Percentiles rank a stretch among this genome's conserved stretches.
Conservation (phyloP, 2,888 invertebrate genomes). For the Scelioninae gen. 1 region DNA sequence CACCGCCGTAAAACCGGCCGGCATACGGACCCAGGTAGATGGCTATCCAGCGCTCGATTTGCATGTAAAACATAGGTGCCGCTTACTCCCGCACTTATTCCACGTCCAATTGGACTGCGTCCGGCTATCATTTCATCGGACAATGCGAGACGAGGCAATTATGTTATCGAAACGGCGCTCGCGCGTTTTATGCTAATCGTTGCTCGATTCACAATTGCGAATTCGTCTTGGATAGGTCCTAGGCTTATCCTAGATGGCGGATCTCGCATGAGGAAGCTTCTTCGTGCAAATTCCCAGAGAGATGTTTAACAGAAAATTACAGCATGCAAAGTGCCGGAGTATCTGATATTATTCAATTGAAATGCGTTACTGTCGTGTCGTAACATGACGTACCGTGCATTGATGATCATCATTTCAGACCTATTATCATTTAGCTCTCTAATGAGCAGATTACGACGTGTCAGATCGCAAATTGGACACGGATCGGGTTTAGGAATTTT, state of each 20-base stretch:
- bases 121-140: slow-evolving; percentile 38
- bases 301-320: slow-evolving; percentile 60
- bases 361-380: slow-evolving; percentile 58
- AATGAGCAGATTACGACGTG: slow-evolving; percentile 65
- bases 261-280: background rate
- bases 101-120: slow-evolving; percentile 48
- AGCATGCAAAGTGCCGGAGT: slow-evolving; percentile 36
- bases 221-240: slow-evolving; percentile 33
- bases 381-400: slow-evolving; percentile 49
- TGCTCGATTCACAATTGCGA: slow-evolving; percentile 11
- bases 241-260: slow-evolving; percentile 2
- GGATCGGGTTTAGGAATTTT: slow-evolving; percentile 32
- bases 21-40: slow-evolving; percentile 60
- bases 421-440: slow-evolving; percentile 59
- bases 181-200: slow-evolving; percentile 41
- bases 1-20: slow-evolving; percentile 77
- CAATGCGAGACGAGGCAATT: slow-evolving; percentile 57
- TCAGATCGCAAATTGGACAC: slow-evolving; percentile 50
- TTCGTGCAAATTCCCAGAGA: slow-evolving; percentile 28
- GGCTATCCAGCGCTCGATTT: slow-evolving; percentile 73
- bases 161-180: slow-evolving; percentile 40
- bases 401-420: slow-evolving; percentile 53
- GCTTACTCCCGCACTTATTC: slow-evolving; percentile 58
- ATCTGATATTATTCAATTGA: slow-evolving; percentile 64
- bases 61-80: slow-evolving; percentile 76